A percentile compares a stretch with the other conserved stretches of the same genome.
Evolutionary conservation across 1,140 invertebrate genomes (phyloP).

Genomic region (Phthorimaea operculella): DNA sequence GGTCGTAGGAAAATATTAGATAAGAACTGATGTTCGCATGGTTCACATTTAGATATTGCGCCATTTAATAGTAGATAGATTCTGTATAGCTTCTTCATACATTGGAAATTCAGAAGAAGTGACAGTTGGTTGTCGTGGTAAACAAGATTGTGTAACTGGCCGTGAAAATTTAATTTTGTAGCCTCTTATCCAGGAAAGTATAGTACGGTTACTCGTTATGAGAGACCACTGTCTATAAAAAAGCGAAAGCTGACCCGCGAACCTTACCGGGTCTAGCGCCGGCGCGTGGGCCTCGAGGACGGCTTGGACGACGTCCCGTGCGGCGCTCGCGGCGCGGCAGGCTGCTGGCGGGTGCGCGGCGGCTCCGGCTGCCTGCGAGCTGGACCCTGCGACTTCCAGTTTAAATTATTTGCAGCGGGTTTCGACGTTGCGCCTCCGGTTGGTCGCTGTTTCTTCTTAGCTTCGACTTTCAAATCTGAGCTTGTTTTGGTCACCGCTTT

Average conservation of each 20-base stretch:
- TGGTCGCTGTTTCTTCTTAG: background rate
- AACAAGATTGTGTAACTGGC: background rate
- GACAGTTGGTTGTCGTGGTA: background rate
- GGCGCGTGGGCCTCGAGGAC: background rate
- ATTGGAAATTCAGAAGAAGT: background rate
- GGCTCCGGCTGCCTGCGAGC: constrained; percentile 3
- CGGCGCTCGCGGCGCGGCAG: background rate
- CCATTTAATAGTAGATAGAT: background rate
- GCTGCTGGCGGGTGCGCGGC: background rate
- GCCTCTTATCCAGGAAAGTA: constrained; percentile 1
- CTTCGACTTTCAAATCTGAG: background rate
- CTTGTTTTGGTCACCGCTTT: background rate
- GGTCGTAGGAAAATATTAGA: background rate
- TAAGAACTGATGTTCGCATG: background rate
- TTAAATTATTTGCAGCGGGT: background rate
- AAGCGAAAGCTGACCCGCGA: background rate
- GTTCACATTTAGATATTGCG: constrained; percentile 1
- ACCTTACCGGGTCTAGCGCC: background rate
- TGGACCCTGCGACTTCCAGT: background rate
- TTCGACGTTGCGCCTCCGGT: background rate
- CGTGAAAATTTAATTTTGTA: background rate
- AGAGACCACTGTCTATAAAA: constrained; percentile 1
- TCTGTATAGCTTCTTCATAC: background rate
- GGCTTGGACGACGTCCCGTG: background rate
- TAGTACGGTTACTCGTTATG: background rate